Evolutionary conservation across 1,140 invertebrate genomes (phyloP).

Genomic region (Diploscapter pachys): DNA sequence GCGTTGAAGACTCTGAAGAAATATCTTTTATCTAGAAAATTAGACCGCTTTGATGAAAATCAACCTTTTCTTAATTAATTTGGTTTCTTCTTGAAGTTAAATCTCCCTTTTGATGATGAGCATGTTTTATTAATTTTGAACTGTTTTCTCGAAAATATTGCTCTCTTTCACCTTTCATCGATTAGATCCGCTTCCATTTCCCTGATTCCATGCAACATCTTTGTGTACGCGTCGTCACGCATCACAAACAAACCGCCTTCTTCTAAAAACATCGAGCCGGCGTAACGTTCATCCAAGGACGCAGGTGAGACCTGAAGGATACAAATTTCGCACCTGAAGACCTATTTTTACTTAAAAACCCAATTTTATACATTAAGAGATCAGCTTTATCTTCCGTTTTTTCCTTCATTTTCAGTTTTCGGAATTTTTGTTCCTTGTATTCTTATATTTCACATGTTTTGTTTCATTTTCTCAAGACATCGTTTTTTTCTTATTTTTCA

Average conservation of each 20-base stretch:
- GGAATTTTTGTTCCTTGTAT: too few species aligned
- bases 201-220: slow-evolving; percentile 83
- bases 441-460: too few species aligned
- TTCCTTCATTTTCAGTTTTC: not conserved
- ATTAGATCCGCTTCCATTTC: slow-evolving; percentile 62
- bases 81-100: slow-evolving; percentile 37
- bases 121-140: not conserved
- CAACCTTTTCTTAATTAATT: slow-evolving; percentile 60
- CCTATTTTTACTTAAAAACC: too few species aligned
- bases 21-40: slow-evolving; percentile 57
- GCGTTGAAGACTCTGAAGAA: slow-evolving; percentile 68
- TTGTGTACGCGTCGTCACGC: slow-evolving; percentile 75
- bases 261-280: slow-evolving; percentile 73
- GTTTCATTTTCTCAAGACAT: too few species aligned
- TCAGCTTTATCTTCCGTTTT: slow-evolving; percentile 45
- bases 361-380: too few species aligned
- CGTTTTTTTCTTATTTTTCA: too few species aligned
- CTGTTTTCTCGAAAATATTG: slow-evolving; percentile 58
- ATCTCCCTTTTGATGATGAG: slow-evolving; percentile 35
- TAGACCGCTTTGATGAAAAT: slow-evolving; percentile 49
- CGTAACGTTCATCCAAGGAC: slow-evolving; percentile 52
- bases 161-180: slow-evolving; percentile 62
- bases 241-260: slow-evolving; percentile 81
- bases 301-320: too few species aligned
- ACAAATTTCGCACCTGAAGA: too few species aligned